Conservation (phyloP, 2,797 vertebrate species). For the Sebastes dallii region DNA sequence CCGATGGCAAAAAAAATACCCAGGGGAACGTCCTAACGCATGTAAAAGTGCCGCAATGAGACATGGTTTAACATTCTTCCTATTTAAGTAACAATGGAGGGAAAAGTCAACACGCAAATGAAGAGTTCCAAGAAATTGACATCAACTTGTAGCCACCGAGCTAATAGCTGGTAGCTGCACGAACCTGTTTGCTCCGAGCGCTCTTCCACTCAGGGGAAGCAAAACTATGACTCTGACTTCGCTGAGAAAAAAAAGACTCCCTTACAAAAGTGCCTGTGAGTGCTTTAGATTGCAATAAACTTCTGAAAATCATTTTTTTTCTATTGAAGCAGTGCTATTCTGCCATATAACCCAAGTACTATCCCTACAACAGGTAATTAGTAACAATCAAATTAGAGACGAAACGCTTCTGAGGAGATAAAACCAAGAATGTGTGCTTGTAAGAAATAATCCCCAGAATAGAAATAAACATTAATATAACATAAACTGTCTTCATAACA, state of each 20-base stretch:
- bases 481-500: constrained; percentile 45
- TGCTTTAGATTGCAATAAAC: constrained; percentile 78
- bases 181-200: constrained; percentile 46
- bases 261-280: constrained; percentile 83
- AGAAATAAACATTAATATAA: constrained; percentile 65
- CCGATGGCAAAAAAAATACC: constrained; percentile 8
- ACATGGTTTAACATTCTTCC: constrained; percentile 56
- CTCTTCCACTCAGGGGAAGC: constrained; percentile 55
- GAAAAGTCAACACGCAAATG: constrained; percentile 42
- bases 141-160: constrained; percentile 65
- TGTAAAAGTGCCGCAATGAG: constrained; percentile 51
- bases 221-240: constrained; percentile 43
- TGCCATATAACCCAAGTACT: constrained; percentile 39
- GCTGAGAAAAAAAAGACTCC: constrained; percentile 50
- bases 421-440: constrained; percentile 60
- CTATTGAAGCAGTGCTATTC: constrained; percentile 62
- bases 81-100: constrained; percentile 22
- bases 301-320: constrained; percentile 57
- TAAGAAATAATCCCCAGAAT: constrained; percentile 51
- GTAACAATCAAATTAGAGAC: constrained; percentile 55
- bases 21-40: constrained; percentile 30
- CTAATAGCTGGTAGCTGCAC: constrained; percentile 48
- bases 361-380: constrained; percentile 56
- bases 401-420: constrained; percentile 37
- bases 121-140: constrained; percentile 64